These are phyloP conservation scores for Osmerus mordax DNA, from an alignment of 2,113 vertebrate genomes.

Conservation along the genomic window DNA sequence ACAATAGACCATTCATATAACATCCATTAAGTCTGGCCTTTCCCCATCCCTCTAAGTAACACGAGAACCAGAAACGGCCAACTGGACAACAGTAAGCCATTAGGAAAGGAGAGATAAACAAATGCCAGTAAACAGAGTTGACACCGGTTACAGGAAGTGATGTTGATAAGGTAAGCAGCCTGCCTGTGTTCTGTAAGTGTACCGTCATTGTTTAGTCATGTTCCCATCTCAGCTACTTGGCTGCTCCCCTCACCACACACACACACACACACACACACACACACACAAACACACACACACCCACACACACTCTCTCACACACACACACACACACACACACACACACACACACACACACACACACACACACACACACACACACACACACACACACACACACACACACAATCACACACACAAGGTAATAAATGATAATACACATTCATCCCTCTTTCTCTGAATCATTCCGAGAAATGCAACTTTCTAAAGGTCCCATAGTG, in stretches of 20 bases:
- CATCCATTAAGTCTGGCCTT: neutral
- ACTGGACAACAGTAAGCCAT: neutral
- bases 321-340: neutral
- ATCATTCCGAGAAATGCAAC: neutral
- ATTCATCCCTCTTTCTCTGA: neutral
- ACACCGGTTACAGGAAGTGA: slow-evolving; percentile 31
- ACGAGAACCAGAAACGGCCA: neutral
- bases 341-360: too few relatives aligned
- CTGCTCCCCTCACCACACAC: neutral
- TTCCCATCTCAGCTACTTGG: neutral
- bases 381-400: neutral
- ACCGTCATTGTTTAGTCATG: neutral
- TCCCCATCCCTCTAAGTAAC: neutral
- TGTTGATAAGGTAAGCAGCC: slow-evolving; percentile 38
- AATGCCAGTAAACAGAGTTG: slow-evolving; percentile 16
- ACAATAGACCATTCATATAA: neutral
- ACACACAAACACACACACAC: neutral
- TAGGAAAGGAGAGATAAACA: slow-evolving; percentile 26
- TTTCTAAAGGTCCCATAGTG: too few relatives aligned
- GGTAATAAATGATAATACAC: too few relatives aligned
- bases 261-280: neutral
- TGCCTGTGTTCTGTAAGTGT: slow-evolving; percentile 25
- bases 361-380: too few relatives aligned
- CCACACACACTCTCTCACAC: too few relatives aligned
- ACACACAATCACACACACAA: too few relatives aligned